Evolutionary conservation across 1,140 invertebrate genomes (phyloP).

Genomic region (Drosophila mauritiana): DNA sequence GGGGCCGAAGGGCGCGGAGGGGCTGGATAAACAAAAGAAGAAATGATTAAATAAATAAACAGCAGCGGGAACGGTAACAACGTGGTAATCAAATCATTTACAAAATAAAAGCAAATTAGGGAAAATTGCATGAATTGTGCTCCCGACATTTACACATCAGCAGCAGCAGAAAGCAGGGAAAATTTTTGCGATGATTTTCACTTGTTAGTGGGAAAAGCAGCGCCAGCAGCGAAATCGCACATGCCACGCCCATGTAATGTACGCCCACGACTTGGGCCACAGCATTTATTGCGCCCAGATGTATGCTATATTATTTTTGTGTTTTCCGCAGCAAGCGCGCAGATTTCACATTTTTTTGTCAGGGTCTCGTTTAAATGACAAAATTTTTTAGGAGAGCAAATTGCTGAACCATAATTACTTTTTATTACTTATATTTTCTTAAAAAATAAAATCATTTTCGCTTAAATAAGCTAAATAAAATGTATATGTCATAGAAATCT

Average conservation of each 20-base stretch:
- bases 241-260: constrained; percentile 68
- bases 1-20: not conserved
- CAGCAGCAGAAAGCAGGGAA: not conserved
- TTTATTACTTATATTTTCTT: not conserved
- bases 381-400: not conserved
- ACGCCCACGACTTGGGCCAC: constrained; percentile 42
- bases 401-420: not conserved
- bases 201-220: constrained; percentile 56
- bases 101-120: constrained; percentile 76
- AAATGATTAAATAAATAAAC: constrained; percentile 44
- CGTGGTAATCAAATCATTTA: constrained; percentile 77
- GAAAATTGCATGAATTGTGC: constrained; percentile 69
- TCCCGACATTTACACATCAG: constrained; percentile 4
- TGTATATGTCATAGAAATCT: not conserved
- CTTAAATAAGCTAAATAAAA: not conserved
- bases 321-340: not conserved
- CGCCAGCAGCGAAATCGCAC: constrained; percentile 31
- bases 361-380: constrained; percentile 4
- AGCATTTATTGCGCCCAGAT: constrained; percentile 58
- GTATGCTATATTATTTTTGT: constrained; percentile 53
- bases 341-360: not conserved
- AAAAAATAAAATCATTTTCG: not conserved
- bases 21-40: constrained; percentile 32
- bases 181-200: constrained; percentile 43
- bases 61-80: constrained; percentile 39